Base-by-base conservation (phyloP, 2,888 invertebrate species). In the Rosalia funebris region DNA sequence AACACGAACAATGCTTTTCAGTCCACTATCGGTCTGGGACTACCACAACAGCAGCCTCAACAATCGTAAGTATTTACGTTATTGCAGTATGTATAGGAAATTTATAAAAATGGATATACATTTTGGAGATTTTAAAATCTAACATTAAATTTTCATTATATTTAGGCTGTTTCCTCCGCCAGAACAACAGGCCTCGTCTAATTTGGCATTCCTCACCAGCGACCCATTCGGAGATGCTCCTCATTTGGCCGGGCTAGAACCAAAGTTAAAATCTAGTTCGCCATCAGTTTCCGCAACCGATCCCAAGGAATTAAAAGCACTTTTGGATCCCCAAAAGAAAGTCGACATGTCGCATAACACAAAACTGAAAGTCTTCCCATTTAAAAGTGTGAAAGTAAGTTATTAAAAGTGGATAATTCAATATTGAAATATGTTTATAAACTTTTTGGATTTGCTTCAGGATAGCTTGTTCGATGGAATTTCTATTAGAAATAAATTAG, bases 401-500 rank as follows among this genome's bases (percentile, higher is more conserved):
- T 11, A 25, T 2, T 10, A 16, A 39, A 7, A 14, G 37, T 7
- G 34, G 2, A 31, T 31, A 20, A 11, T 11, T 45, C 1, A 19
- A 45, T 17, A 2, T 25, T 31, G 12, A 1, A 31, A 47, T 14
- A 19, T 37, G 11, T 36, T 9, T 32, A 32, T 32, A 12, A 34
- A 34, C 3, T 7, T 16, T 17, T 5, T 1, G n/a, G 10, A 9
- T 20, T 9, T 34, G 9, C 60, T 65, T 20, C 76, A 90, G 86
- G 91, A 91, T 78, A 89, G 90, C 0, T 80, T 96, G 0, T 96
- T 96, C 79, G 95, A 95, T 74, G 95, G 65, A 0, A 41, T 70
- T 25, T 61, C 63, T 1, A 60, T 66, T 0, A 68, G 62, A 20
- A n/a, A 56, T 5, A 53, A 60, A 7, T 60, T 56, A 4, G 61